Conservation (phyloP, 2,113 vertebrate genomes). For the Redunca redunca region DNA sequence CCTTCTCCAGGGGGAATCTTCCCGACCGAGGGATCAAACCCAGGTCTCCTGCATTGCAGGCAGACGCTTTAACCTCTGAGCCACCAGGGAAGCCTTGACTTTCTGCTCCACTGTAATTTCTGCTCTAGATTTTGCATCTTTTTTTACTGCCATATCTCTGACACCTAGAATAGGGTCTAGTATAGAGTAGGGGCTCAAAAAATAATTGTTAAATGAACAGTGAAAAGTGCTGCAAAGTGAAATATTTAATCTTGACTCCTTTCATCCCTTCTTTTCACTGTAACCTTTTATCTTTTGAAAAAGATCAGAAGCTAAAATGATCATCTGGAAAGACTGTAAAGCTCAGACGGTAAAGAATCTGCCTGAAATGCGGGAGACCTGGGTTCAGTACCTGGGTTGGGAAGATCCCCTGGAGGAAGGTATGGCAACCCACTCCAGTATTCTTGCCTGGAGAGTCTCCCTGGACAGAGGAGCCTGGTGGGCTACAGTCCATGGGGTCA, state of each 20-base stretch:
- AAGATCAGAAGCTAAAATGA: background rate
- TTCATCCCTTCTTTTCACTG: background rate
- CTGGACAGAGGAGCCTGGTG: background rate
- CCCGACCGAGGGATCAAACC: too few species aligned
- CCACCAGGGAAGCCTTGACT: background rate
- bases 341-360: background rate
- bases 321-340: background rate
- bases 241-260: background rate
- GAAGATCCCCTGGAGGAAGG: background rate
- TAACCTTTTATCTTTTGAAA: background rate
- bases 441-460: background rate
- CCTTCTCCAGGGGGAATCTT: too few species aligned
- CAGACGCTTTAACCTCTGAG: too few species aligned
- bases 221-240: background rate
- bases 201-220: background rate
- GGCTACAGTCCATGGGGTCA: background rate
- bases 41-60: too few species aligned
- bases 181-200: background rate
- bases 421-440: background rate
- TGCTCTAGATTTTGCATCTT: background rate
- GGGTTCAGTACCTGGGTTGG: background rate
- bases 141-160: background rate
- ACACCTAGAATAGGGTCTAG: background rate
- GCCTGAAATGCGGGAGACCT: background rate
- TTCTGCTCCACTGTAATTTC: background rate